Conservation (phyloP, 2,797 vertebrate species). For the Acomys russatus region DNA sequence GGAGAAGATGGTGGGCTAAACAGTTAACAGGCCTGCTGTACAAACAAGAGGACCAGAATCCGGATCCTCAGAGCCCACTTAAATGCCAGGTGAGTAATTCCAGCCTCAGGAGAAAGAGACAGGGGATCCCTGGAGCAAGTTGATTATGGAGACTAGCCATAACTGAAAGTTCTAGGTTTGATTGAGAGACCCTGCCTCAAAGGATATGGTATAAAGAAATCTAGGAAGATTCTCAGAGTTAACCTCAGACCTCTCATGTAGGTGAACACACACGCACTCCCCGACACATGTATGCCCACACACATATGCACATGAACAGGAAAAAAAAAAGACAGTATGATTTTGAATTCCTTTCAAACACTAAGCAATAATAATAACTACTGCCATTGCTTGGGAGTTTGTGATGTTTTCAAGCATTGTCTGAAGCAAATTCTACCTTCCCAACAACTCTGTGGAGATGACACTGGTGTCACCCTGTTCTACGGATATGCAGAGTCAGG, state of each 20-base stretch:
- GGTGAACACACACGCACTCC: background rate
- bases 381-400: background rate
- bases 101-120: background rate
- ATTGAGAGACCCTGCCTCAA: background rate
- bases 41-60: background rate
- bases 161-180: background rate
- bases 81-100: background rate
- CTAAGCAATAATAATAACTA: background rate
- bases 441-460: no score
- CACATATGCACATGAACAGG: background rate
- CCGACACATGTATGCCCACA: background rate
- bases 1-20: background rate
- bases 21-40: background rate
- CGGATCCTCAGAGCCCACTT: background rate
- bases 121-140: background rate
- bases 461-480: background rate
- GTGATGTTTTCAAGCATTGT: background rate
- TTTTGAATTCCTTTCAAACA: background rate
- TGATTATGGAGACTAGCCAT: background rate
- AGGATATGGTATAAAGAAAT: background rate
- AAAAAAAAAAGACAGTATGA: background rate
- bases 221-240: no score
- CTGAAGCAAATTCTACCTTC: background rate
- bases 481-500: background rate
- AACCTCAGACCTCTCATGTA: background rate